A percentile compares a stretch with the other conserved stretches of the same genome.
phyloP scores from a whole-genome alignment of 2,888 invertebrate genomes.

The Apamea crenata region DNA sequence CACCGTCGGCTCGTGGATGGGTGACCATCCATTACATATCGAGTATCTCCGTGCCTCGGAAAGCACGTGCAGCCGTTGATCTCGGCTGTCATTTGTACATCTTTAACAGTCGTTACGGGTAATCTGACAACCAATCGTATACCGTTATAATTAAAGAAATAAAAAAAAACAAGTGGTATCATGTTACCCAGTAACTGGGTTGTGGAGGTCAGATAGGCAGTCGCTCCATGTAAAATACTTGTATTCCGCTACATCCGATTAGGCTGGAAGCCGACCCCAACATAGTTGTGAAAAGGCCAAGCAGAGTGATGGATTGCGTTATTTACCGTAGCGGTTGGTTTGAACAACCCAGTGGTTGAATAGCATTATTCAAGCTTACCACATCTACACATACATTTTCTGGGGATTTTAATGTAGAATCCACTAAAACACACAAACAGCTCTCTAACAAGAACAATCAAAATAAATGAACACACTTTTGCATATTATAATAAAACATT shows the following conservation, averaged over 20 bases:
- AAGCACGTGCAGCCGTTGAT: neutral
- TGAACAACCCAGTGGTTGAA: neutral
- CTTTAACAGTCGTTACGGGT: neutral
- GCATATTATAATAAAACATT: slow-evolving; percentile 12
- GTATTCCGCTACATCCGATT: neutral
- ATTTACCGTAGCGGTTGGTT: neutral
- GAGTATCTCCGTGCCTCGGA: neutral
- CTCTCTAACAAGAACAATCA: neutral
- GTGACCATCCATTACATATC: too few species aligned
- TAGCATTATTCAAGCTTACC: neutral
- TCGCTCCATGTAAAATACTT: neutral
- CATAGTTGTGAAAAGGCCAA: neutral
- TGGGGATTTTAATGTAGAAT: neutral
- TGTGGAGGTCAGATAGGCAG: neutral
- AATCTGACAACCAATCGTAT: neutral
- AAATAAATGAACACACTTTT: neutral
- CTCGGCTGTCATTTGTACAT: neutral
- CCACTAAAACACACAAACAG: neutral
- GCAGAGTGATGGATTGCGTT: neutral
- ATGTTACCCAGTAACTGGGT: neutral
- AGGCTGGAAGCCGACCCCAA: neutral
- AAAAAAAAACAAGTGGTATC: too few species aligned
- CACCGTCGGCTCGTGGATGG: too few species aligned
- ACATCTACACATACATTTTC: neutral
- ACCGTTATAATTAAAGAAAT: neutral